Evolutionary conservation across 2,113 vertebrate species (phyloP).

Genomic region (Morphnarchus princeps): DNA sequence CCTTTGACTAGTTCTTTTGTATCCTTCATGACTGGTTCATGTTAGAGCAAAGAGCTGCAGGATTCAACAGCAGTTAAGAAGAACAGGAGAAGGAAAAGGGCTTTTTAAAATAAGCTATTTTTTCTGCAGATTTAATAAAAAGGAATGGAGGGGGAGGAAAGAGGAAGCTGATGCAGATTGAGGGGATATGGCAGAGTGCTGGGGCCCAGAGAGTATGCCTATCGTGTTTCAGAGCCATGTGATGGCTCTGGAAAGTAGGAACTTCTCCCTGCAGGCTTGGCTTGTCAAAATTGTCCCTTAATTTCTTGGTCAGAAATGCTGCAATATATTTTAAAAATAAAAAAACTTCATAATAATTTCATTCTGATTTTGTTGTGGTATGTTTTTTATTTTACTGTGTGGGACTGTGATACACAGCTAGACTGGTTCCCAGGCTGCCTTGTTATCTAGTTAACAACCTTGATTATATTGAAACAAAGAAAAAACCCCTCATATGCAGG

Average conservation of each 20-base stretch:
- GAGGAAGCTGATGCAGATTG: not conserved
- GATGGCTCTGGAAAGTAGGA: not conserved
- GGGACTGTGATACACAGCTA: not conserved
- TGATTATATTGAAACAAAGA: not conserved
- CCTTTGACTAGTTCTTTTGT: not conserved
- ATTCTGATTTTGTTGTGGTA: not conserved
- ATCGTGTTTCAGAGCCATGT: not conserved
- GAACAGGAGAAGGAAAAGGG: not conserved
- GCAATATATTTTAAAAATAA: not conserved
- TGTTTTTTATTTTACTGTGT: not conserved
- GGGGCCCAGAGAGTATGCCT: not conserved
- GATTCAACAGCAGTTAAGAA: not conserved
- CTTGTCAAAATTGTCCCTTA: not conserved
- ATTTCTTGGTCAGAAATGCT: not conserved
- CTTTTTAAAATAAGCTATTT: not conserved
- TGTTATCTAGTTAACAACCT: not conserved
- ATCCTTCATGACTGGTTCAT: not conserved
- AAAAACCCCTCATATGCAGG: rapidly evolving
- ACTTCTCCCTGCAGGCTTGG: not conserved
- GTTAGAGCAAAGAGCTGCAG: not conserved
- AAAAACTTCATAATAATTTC: not conserved
- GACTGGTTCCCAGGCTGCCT: not conserved
- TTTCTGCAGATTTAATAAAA: not conserved
- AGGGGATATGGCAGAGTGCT: not conserved
- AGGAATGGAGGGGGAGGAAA: not conserved